Conservation (phyloP, 2,113 vertebrate genomes). For the Notothenia rossii region DNA sequence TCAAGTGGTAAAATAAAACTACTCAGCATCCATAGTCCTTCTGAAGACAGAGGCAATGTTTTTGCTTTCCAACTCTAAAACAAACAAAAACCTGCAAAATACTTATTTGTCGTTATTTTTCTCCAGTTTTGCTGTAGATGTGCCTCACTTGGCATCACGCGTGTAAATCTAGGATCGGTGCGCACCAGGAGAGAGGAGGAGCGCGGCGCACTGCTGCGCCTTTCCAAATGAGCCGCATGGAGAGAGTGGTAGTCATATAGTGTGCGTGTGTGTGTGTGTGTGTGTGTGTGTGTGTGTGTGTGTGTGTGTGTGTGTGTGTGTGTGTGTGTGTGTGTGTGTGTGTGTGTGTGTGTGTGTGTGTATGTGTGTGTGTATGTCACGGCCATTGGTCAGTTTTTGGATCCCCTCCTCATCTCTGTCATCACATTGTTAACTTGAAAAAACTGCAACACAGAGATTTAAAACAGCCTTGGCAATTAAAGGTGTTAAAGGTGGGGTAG, state of each 20-base stretch:
- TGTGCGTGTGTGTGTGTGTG: not conserved
- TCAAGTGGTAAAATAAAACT: conserved; percentile 6
- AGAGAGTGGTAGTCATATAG: conserved; percentile 31
- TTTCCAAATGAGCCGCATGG: conserved; percentile 26
- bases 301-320: not conserved
- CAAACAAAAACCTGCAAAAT: not conserved
- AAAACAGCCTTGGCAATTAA: not conserved
- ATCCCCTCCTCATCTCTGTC: not conserved
- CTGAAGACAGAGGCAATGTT: not conserved
- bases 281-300: not conserved
- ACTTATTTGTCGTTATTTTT: not conserved
- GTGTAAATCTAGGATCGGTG: conserved; percentile 3
- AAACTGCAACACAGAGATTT: not conserved
- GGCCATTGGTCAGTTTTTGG: not conserved
- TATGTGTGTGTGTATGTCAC: not conserved
- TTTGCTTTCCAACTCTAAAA: conserved; percentile 1
- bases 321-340: not conserved
- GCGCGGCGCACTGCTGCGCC: conserved; percentile 37
- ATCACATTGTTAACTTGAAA: too few species aligned
- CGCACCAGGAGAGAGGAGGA: conserved; percentile 22
- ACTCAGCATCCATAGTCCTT: conserved; percentile 30
- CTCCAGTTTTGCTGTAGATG: not conserved
- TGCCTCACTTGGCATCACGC: conserved; percentile 14
- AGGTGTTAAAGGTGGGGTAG: too few species aligned
- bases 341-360: conserved; percentile 2